Evolutionary conservation across 2,888 invertebrate genomes (phyloP).

Genomic region (Ernsta delagoae): DNA sequence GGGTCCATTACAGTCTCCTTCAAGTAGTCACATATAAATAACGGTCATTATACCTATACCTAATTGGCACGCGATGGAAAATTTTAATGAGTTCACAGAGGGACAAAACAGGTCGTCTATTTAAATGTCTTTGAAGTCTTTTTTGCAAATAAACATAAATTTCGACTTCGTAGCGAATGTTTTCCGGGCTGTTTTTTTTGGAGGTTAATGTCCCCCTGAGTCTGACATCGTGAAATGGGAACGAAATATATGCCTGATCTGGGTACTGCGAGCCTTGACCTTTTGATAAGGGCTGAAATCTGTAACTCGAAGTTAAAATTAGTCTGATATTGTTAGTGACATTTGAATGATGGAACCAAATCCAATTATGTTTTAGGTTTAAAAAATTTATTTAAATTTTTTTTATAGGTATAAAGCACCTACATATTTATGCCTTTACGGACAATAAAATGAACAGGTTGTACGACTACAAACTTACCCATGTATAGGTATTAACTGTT

Average conservation of each 20-base stretch:
- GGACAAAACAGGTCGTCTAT: not conserved
- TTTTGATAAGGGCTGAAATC: constrained; percentile 12
- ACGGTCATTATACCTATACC: no score
- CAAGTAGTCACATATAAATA: no score
- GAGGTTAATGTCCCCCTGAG: constrained; percentile 12
- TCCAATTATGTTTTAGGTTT: no score
- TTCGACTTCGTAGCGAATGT: not conserved
- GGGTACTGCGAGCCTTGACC: constrained; percentile 20
- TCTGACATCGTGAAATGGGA: constrained; percentile 26
- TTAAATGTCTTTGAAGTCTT: not conserved
- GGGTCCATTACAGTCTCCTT: no score
- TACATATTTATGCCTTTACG: not conserved
- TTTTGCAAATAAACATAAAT: not conserved
- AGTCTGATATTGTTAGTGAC: constrained; percentile 29
- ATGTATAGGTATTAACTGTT: no score
- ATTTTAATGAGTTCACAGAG: not conserved
- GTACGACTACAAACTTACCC: no score
- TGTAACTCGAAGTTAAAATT: constrained; percentile 24
- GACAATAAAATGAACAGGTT: not conserved
- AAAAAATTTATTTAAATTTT: no score
- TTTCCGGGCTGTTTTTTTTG: not conserved
- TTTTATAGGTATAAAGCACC: not conserved
- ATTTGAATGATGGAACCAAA: constrained; percentile 9
- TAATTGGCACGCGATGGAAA: no score
- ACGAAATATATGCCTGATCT: constrained; percentile 19